Conservation (phyloP, 2,113 vertebrate species). For the Mobula hypostoma region DNA sequence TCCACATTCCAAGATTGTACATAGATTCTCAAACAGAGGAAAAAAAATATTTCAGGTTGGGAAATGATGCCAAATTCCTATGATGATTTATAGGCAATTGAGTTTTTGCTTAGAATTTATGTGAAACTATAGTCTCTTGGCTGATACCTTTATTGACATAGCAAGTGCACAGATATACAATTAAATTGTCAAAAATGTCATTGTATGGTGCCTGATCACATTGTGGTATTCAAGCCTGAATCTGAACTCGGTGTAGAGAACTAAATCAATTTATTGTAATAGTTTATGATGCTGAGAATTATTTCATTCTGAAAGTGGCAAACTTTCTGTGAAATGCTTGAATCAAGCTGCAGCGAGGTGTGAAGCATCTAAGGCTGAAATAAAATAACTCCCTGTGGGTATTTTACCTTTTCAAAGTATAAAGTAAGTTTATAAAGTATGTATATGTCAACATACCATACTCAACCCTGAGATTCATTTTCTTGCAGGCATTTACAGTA, state of each 20-base stretch:
- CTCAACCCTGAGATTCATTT: no score
- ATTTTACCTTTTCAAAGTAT: neutral
- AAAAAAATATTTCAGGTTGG: neutral
- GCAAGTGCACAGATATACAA: neutral
- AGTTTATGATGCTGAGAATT: neutral
- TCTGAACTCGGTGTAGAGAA: neutral
- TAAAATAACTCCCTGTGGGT: neutral
- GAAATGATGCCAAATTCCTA: neutral
- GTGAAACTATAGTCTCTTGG: neutral
- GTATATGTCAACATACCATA: no score
- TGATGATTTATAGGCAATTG: neutral
- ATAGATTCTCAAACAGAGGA: neutral
- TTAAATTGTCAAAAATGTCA: neutral
- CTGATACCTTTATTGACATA: neutral
- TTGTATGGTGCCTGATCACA: neutral
- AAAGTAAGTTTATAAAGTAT: no score
- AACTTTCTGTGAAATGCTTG: neutral
- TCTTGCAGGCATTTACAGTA: no score
- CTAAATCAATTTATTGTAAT: neutral
- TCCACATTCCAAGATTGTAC: neutral
- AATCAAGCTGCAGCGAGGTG: neutral
- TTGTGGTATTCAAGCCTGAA: neutral
- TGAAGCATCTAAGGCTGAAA: neutral
- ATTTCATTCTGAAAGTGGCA: neutral
- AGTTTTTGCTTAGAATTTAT: neutral